Conservation (phyloP, 2,113 vertebrate genomes). For the Forbesichthys agassizii region DNA sequence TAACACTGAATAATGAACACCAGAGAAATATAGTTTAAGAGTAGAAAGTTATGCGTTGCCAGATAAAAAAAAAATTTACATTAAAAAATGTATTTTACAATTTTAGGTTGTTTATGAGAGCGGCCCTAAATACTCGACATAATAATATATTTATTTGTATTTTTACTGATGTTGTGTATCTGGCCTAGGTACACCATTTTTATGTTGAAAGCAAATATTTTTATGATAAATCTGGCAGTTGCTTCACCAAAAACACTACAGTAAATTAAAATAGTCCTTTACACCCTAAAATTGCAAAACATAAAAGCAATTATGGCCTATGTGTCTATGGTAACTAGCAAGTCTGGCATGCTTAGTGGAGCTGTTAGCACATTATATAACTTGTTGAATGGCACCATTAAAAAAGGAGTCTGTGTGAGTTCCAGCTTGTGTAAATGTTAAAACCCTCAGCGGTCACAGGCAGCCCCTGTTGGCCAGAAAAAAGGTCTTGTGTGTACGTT, state of each 20-base stretch:
- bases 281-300: too few species aligned
- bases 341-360: constrained; percentile 14
- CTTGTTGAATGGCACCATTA: constrained; percentile 40
- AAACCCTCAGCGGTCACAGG: constrained; percentile 4
- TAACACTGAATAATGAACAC: background rate
- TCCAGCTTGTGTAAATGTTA: constrained; percentile 30
- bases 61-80: background rate
- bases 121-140: too few species aligned
- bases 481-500: background rate
- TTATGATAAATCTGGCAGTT: too few species aligned
- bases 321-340: background rate
- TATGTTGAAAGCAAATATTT: background rate
- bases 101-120: too few species aligned
- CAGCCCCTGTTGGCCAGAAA: constrained; percentile 4
- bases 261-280: too few species aligned
- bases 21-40: background rate
- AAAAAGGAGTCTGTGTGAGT: constrained; percentile 14
- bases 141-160: background rate
- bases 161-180: background rate
- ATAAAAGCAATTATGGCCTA: background rate
- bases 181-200: background rate
- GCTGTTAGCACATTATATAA: constrained; percentile 46
- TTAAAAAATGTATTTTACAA: background rate
- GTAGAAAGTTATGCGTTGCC: background rate
- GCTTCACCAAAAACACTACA: too few species aligned